Conservation (phyloP, 1,140 invertebrate genomes). For the Drosophila teissieri region DNA sequence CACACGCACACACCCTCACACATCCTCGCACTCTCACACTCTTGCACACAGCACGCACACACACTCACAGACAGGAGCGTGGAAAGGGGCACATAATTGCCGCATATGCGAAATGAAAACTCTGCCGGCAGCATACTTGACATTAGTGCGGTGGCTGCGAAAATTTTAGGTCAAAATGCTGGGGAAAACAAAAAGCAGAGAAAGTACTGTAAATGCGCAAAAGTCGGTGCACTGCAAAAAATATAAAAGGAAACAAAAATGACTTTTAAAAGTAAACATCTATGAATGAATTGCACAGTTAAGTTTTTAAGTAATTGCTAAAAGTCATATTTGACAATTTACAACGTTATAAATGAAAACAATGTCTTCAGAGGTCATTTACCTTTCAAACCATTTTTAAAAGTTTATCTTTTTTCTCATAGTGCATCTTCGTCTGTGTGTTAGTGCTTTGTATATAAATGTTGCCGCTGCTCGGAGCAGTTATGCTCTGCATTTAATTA, state of each 20-base stretch:
- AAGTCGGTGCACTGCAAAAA: conserved; percentile 9
- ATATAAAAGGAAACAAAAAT: background rate
- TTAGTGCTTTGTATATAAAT: conserved; percentile 51
- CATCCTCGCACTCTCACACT: conserved; percentile 1
- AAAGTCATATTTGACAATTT: too few species aligned
- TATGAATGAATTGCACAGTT: background rate
- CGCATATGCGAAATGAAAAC: conserved; percentile 67
- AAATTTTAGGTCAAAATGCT: conserved; percentile 81
- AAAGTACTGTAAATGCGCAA: conserved; percentile 64
- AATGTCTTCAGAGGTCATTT: too few species aligned
- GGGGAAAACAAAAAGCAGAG: conserved; percentile 30
- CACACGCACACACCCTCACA: conserved; percentile 9
- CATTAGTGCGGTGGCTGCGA: conserved; percentile 60
- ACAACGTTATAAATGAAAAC: too few species aligned
- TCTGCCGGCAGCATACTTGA: conserved; percentile 67
- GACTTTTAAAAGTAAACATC: background rate
- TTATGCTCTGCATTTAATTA: conserved; percentile 82
- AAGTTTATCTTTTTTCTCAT: background rate
- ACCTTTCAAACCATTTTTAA: too few species aligned
- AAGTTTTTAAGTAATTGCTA: too few species aligned
- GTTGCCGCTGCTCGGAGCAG: conserved; percentile 60
- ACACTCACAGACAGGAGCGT: background rate
- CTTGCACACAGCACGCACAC: conserved; percentile 5
- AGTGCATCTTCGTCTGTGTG: conserved; percentile 22
- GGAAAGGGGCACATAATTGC: conserved; percentile 62